Percentiles rank a stretch among this genome's conserved stretches.
Evolutionary conservation across 1,140 invertebrate species (phyloP).

Genomic region (Schlechtendalia chinensis): DNA sequence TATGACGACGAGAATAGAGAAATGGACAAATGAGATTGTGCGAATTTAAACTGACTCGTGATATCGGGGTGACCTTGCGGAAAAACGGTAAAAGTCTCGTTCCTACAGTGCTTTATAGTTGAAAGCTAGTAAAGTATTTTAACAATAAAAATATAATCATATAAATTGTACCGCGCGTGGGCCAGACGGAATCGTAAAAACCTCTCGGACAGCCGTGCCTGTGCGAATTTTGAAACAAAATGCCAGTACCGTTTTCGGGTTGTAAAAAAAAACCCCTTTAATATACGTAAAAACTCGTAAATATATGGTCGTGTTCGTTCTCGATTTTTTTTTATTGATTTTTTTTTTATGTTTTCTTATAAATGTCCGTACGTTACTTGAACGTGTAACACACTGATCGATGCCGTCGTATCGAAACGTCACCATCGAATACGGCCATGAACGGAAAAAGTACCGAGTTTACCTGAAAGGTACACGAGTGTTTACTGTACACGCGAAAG

Average conservation of each 20-base stretch:
- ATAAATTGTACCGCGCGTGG: not conserved
- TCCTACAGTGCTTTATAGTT: too few relatives aligned
- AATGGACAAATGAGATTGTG: too few relatives aligned
- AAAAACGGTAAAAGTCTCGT: not conserved
- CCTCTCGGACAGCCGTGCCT: too few relatives aligned
- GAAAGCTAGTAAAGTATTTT: not conserved
- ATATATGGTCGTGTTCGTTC: not conserved
- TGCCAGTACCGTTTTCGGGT: too few relatives aligned
- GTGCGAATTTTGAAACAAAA: not conserved
- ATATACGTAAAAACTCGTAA: not conserved
- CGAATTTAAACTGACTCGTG: too few relatives aligned
- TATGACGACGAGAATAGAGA: too few relatives aligned
- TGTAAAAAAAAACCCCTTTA: not conserved
- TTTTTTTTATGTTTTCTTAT: not conserved
- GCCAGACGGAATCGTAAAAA: not conserved
- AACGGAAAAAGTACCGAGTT: not conserved
- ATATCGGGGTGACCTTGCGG: too few relatives aligned
- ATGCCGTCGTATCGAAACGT: not conserved
- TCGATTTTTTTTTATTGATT: too few relatives aligned
- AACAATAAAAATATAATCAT: not conserved
- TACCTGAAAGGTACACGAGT: not conserved
- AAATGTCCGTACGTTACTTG: not conserved
- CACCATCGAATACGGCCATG: too few relatives aligned
- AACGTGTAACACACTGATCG: slow-evolving; percentile 1
- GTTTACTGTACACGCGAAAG: too few relatives aligned